Conservation (phyloP, 2,888 invertebrate genomes). For the Ennomos quercinarius region DNA sequence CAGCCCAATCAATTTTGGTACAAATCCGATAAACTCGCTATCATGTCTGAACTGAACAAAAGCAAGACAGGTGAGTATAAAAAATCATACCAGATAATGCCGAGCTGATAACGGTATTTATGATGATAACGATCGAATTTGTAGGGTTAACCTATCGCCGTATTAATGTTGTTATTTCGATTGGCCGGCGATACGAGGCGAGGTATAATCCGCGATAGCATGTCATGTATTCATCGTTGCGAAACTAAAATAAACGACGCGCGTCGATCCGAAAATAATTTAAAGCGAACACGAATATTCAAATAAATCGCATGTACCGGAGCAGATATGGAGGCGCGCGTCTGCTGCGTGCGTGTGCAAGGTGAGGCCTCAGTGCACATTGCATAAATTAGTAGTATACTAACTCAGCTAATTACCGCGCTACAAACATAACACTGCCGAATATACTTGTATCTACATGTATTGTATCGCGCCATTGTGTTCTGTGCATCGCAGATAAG, state of each 20-base stretch:
- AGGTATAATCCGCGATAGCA: slow-evolving; percentile 55
- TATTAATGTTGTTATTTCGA: slow-evolving; percentile 61
- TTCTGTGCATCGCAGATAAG: slow-evolving; percentile 52
- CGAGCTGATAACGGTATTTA: slow-evolving; percentile 51
- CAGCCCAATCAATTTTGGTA: slow-evolving; percentile 72
- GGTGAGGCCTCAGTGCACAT: slow-evolving; percentile 50
- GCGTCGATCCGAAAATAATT: slow-evolving; percentile 62
- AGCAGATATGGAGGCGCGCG: slow-evolving; percentile 26
- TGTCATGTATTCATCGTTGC: slow-evolving; percentile 54
- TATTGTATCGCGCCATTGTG: slow-evolving; percentile 59
- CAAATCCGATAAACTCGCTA: slow-evolving; percentile 67
- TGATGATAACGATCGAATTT: slow-evolving; percentile 56
- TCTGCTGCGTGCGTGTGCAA: slow-evolving; percentile 29
- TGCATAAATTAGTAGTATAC: slow-evolving; percentile 63
- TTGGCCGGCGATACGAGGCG: slow-evolving; percentile 54
- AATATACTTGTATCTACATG: slow-evolving; percentile 62
- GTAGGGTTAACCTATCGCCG: slow-evolving; percentile 52
- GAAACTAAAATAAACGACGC: slow-evolving; percentile 62
- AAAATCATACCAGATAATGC: slow-evolving; percentile 58
- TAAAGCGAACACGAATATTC: slow-evolving; percentile 59
- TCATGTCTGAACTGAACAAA: slow-evolving; percentile 56
- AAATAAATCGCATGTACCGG: slow-evolving; percentile 51
- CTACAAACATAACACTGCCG: slow-evolving; percentile 61
- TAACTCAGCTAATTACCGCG: slow-evolving; percentile 68
- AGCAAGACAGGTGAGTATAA: slow-evolving; percentile 63